Percentiles rank a stretch among this genome's conserved stretches.
Evolutionary conservation across 2,888 invertebrate species (phyloP).

Genomic region (Stegana nigrithorax): DNA sequence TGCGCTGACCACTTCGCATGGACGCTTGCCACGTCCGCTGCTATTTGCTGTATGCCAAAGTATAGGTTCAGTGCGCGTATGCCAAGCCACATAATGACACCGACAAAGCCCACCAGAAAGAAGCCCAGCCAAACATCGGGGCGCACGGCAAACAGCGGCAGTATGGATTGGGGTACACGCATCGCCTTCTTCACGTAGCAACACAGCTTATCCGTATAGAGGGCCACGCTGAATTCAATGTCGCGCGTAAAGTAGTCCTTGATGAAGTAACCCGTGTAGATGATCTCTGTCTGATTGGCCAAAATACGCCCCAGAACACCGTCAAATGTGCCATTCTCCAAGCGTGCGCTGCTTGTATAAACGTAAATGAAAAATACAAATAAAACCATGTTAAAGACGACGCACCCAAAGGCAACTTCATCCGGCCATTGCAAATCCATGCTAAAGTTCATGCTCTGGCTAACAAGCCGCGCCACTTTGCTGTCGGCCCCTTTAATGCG

Average conservation of each 20-base stretch:
- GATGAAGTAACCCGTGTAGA: constrained; percentile 66
- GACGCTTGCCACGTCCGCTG: not conserved
- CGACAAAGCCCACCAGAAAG: constrained; percentile 50
- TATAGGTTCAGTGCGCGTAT: constrained; percentile 49
- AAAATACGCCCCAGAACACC: constrained; percentile 66
- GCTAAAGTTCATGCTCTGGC: constrained; percentile 56
- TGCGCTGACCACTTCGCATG: not conserved
- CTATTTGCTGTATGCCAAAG: constrained; percentile 35
- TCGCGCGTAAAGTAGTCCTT: constrained; percentile 66
- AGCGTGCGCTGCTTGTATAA: constrained; percentile 47
- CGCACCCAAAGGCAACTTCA: constrained; percentile 65
- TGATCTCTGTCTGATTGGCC: constrained; percentile 62
- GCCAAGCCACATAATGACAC: constrained; percentile 56
- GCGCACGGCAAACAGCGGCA: constrained; percentile 65
- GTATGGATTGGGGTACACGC: constrained; percentile 65
- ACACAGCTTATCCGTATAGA: constrained; percentile 67
- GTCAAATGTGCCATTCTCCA: constrained; percentile 62
- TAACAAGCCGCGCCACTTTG: constrained; percentile 52
- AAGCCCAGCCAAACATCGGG: constrained; percentile 64
- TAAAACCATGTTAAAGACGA: not conserved
- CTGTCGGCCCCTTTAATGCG: constrained; percentile 58
- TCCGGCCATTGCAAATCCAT: constrained; percentile 53
- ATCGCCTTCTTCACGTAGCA: constrained; percentile 67
- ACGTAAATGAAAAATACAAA: not conserved
- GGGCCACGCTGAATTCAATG: constrained; percentile 63